These are phyloP conservation scores for Caenorhabditis japonica DNA, from an alignment of 2,888 invertebrate genomes.

Conservation along the genomic window DNA sequence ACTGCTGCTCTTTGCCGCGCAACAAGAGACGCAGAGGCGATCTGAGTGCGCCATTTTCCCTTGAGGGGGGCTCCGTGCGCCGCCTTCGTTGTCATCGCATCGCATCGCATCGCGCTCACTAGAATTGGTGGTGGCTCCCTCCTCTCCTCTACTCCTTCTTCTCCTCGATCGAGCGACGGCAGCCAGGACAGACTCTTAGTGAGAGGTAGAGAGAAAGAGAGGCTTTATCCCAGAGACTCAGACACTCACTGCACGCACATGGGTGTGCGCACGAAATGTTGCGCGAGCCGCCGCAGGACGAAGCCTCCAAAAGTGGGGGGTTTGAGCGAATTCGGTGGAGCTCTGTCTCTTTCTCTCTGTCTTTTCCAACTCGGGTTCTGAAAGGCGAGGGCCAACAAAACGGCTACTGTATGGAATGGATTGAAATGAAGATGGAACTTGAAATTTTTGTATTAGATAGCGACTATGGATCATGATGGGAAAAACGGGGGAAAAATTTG, in stretches of 20 bases:
- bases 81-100: no score
- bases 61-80: slow-evolving; percentile 47
- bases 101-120: slow-evolving; percentile 50
- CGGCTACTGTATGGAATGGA: slow-evolving; percentile 7
- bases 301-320: slow-evolving; percentile 44
- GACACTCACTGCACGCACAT: slow-evolving; percentile 40
- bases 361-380: slow-evolving; percentile 31
- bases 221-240: slow-evolving; percentile 23
- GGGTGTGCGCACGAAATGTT: slow-evolving; percentile 44
- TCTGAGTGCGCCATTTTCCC: slow-evolving; percentile 46
- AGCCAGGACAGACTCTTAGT: not conserved
- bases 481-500: no score
- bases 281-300: slow-evolving; percentile 40
- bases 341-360: slow-evolving; percentile 18
- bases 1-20: slow-evolving; percentile 27
- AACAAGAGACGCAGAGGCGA: slow-evolving; percentile 33
- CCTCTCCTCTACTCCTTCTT: no score
- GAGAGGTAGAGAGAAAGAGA: slow-evolving; percentile 23
- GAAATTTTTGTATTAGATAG: no score
- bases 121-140: slow-evolving; percentile 52
- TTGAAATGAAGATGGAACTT: slow-evolving; percentile 6
- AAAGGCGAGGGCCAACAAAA: slow-evolving; percentile 10
- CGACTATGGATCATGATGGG: no score
- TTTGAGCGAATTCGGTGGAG: slow-evolving; percentile 45
- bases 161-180: slow-evolving; percentile 38